Base-by-base conservation (phyloP, 2,113 vertebrate species). In the Xiphophorus maculatus region DNA sequence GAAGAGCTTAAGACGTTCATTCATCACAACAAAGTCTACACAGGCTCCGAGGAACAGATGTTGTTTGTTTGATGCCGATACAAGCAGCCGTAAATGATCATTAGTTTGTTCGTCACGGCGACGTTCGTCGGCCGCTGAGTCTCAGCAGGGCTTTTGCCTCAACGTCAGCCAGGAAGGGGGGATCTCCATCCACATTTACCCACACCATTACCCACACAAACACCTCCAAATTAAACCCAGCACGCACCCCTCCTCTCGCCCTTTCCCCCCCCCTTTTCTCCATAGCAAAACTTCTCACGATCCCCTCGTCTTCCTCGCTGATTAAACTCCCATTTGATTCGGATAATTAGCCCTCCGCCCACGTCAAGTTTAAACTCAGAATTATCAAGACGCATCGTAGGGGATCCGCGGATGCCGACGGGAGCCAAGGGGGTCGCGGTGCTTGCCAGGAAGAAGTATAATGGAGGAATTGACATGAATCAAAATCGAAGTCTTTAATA, bases 31-130 rank as follows among this genome's bases (percentile, higher is more conserved):
- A 2, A 61, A 28, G 33, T 65, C 40, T 54, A 11, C 54, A 37
- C 28, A 2, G 62, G 60, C 69, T 66, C 51, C 0, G 35, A 19
- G 66, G 29, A 84, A 12, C 84, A 88, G 87, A 80, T 86, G 84
- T 63, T 82, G 79, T 80, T 82, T 77, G 67, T 35, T 70, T 58
- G 42, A 61, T 68, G 74, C 63, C 28, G 69, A 79, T 77, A 35
- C 74, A 77, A 83, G 76, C 66, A 37, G 67, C 69, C 74, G 61
- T 76, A 77, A 85, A 84, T 82, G 78, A 89, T 85, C 77, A 81
- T 87, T 70, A 84, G 61, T 54, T 30, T 37, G 14, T 66, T 83
- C 62, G 28, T 44, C 66, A 77, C 48, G 2, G 44, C 5, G 10
- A 1, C 63, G 19, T 74, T 61, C 51, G 29, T 66, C n/a, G 71